Percentiles rank a stretch among this genome's conserved stretches.
phyloP scores from a whole-genome alignment of 1,140 invertebrate genomes.

The Tyrophagus putrescentiae region DNA sequence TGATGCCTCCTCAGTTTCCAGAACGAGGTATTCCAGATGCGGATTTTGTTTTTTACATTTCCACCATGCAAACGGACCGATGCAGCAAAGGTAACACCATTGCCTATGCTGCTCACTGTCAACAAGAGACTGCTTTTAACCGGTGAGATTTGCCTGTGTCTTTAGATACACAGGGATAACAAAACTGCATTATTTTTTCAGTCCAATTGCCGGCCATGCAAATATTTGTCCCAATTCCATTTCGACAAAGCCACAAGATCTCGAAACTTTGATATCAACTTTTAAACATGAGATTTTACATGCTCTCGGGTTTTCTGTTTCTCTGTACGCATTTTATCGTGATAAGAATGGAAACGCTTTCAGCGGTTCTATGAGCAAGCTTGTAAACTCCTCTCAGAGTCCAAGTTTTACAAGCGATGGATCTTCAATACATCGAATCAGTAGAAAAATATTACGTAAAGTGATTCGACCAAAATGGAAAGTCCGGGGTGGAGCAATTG shows the following conservation, averaged over 20 bases:
- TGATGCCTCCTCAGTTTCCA: slow-evolving; percentile 32
- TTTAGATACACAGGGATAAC: slow-evolving; percentile 15
- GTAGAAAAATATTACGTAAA: slow-evolving; percentile 66
- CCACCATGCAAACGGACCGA: slow-evolving; percentile 74
- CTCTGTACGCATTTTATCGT: slow-evolving; percentile 81
- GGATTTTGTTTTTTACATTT: slow-evolving; percentile 95
- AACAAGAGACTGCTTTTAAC: slow-evolving; percentile 80
- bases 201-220: slow-evolving; percentile 93
- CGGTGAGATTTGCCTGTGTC: slow-evolving; percentile 42
- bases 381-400: slow-evolving; percentile 71
- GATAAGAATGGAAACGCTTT: slow-evolving; percentile 69
- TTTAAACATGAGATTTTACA: slow-evolving; percentile 98
- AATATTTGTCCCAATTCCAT: slow-evolving; percentile 94
- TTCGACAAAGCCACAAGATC: slow-evolving; percentile 75
- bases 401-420: not conserved
- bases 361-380: slow-evolving; percentile 64
- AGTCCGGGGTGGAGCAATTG: slow-evolving; percentile 56
- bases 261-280: slow-evolving; percentile 81
- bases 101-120: slow-evolving; percentile 95
- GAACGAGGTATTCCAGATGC: slow-evolving; percentile 57
- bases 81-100: slow-evolving; percentile 74
- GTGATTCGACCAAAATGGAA: slow-evolving; percentile 65
- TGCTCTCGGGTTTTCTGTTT: slow-evolving; percentile 87
- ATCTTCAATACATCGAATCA: slow-evolving; percentile 37
- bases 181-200: slow-evolving; percentile 35